These are phyloP conservation scores for Hemicordylus capensis DNA, from an alignment of 2,113 vertebrate species.

Conservation along the genomic window DNA sequence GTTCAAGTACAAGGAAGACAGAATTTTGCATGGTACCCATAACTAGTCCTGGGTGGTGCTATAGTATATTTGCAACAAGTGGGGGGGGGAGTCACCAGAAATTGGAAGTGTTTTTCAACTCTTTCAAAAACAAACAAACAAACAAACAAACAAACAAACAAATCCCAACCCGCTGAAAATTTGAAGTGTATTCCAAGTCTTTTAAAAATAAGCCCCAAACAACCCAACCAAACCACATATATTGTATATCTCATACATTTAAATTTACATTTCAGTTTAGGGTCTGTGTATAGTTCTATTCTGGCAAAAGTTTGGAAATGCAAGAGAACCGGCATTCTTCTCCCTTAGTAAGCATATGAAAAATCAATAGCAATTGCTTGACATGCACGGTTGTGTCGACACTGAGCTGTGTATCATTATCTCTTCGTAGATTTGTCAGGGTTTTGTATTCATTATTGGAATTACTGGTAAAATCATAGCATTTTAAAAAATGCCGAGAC, in stretches of 20 bases:
- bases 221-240: too few relatives aligned
- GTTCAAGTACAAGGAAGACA: too few relatives aligned
- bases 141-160: neutral
- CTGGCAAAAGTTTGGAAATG: neutral
- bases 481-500: neutral
- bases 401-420: neutral
- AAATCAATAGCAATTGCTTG: slow-evolving; percentile 2
- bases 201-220: neutral
- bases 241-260: neutral
- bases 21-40: too few relatives aligned
- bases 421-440: neutral
- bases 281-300: too few relatives aligned
- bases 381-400: neutral
- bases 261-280: neutral
- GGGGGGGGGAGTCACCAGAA: too few relatives aligned
- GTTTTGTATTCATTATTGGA: slow-evolving; percentile 3
- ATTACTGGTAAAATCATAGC: neutral
- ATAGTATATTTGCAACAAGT: too few relatives aligned
- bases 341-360: neutral
- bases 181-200: neutral
- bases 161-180: neutral
- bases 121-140: neutral
- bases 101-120: too few relatives aligned
- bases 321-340: neutral
- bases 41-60: too few relatives aligned